Percentiles rank a stretch among this genome's conserved stretches.
Conservation (phyloP, 2,797 vertebrate genomes). For the Phrynocephalus guinanensis region DNA sequence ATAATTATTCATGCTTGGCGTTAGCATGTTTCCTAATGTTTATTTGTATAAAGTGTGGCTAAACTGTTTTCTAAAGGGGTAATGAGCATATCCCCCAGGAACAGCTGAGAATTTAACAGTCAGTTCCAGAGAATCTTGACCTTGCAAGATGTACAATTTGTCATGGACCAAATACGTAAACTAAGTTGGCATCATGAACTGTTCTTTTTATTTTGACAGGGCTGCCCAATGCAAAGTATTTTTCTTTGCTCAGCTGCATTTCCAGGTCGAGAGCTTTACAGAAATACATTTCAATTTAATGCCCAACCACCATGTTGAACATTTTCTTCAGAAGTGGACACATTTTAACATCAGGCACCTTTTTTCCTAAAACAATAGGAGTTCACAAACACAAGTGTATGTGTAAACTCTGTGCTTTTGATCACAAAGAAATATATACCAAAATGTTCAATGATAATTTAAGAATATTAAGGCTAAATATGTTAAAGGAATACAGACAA, state of each 20-base stretch:
- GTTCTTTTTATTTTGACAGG: conserved; percentile 9
- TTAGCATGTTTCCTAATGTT: neutral
- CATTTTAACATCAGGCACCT: neutral
- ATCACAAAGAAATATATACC: neutral
- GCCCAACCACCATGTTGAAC: neutral
- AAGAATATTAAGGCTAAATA: neutral
- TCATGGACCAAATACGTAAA: conserved; percentile 3
- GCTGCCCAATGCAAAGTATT: neutral
- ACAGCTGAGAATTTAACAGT: conserved; percentile 30
- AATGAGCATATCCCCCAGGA: conserved; percentile 30
- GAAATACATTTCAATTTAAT: neutral
- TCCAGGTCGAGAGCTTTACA: neutral
- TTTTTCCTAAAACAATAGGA: neutral
- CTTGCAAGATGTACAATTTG: conserved; percentile 27
- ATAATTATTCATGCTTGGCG: neutral
- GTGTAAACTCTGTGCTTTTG: neutral
- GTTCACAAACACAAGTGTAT: neutral
- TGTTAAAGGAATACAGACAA: conserved; percentile 5
- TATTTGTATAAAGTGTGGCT: conserved; percentile 5
- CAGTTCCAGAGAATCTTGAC: conserved; percentile 9
- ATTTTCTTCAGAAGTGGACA: neutral
- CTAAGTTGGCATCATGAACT: neutral
- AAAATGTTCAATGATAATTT: neutral
- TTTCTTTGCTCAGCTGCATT: neutral
- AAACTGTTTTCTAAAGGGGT: conserved; percentile 20